Percentiles rank a stretch among this genome's conserved stretches.
Evolutionary conservation across 2,888 invertebrate genomes (phyloP).

Genomic region (Meloe dianella): DNA sequence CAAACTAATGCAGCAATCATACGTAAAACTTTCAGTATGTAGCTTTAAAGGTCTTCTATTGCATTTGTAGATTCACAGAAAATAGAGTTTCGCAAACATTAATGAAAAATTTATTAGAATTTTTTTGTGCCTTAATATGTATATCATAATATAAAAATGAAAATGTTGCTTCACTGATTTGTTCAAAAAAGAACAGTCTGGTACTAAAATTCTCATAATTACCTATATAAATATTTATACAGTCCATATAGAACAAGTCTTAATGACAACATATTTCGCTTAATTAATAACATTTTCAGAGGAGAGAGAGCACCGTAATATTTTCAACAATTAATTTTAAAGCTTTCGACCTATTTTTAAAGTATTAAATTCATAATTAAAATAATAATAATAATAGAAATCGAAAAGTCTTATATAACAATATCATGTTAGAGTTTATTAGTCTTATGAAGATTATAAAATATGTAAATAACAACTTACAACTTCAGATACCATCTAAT

Average conservation of each 20-base stretch:
- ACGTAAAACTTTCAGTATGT: too few species aligned
- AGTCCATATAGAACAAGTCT: constrained; percentile 21
- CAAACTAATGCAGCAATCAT: too few species aligned
- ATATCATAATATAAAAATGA: background rate
- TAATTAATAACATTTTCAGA: constrained; percentile 29
- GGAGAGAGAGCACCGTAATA: background rate
- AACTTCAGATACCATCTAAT: constrained; percentile 38
- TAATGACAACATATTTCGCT: constrained; percentile 32
- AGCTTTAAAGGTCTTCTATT: too few species aligned
- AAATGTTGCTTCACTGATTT: background rate
- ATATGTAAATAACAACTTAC: constrained; percentile 9
- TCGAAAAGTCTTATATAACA: background rate
- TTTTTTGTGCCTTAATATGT: too few species aligned
- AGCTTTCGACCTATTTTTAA: background rate
- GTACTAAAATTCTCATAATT: constrained; percentile 27
- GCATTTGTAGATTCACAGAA: too few species aligned
- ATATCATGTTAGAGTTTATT: background rate
- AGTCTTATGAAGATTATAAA: background rate
- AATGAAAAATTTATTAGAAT: too few species aligned
- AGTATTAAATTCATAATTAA: background rate
- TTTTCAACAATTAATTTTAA: constrained; percentile 5
- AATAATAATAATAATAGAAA: background rate
- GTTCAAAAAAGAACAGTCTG: background rate
- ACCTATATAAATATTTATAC: constrained; percentile 36
- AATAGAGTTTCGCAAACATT: too few species aligned